Evolutionary conservation across 2,888 invertebrate genomes (phyloP), one percentile per base, ranked within the genome.

Genomic region (Argyra leucocephala): DNA sequence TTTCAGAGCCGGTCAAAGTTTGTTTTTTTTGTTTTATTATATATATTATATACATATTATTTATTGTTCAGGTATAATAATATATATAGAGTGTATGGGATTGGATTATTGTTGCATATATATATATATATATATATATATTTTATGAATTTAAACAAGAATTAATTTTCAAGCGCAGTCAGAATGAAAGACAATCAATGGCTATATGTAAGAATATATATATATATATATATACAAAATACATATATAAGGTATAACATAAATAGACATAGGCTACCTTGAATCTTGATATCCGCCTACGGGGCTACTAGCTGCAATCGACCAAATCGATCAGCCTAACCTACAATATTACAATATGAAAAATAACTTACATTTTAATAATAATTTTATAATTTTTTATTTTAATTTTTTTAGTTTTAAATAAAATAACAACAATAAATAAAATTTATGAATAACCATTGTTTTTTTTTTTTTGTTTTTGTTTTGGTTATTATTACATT

Each of bases 401-500:
- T 31, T 48, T 48, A n/a, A 48, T 48, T 48, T 48, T 48, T 48
- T 48, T 48, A 3, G 5, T 48, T 48, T 5, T 18, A 1, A 48
- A 48, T 18, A 48, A 15, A 48, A 48, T 18, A 12, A 5, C 48
- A 48, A 48, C 1, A n/a, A 48, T 10, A 15, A 37, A 37, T 9
- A 37, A 48, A n/a, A 48, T 5, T 48, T 48, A n/a, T 48, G 48
- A 48, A 48, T 48, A 48, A 48, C 48, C 18, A 48, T 48, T 48
- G 48, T 48, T 5, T 48, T 48, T 9, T 48, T 66, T 60, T 22
- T 62, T 36, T 65, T 67, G 26, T 59, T 18, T 22, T 63, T 62
- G 26, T 66, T 65, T 37, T 61, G n/a, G n/a, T n/a, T n/a, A n/a
- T n/a, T n/a, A n/a, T n/a, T n/a, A n/a, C n/a, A n/a, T 62, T 64